Evolutionary conservation across 37 sponge, comb jelly and placozoan genomes (phyloP), one percentile per base, ranked within the genome.

Genomic region (Ianthella basta): DNA sequence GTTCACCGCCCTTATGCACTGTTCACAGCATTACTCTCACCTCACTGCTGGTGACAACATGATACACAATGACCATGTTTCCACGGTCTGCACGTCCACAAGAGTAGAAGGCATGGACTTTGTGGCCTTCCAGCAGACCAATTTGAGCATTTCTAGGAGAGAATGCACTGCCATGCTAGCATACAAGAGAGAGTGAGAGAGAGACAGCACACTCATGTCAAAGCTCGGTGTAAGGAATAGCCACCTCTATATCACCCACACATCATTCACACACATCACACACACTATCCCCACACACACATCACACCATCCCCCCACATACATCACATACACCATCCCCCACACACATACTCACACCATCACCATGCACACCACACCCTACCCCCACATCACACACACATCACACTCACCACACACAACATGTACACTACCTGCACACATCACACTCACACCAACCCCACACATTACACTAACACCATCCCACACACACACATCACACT

Each of bases 11-110:
- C n/a, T n/a, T n/a, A n/a, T n/a, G n/a, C n/a, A n/a, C n/a, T n/a
- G n/a, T n/a, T n/a, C n/a, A n/a, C n/a, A n/a, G n/a, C n/a, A n/a
- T n/a, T n/a, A n/a, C n/a, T 44, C 50, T 44, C 50, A 75, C 78
- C 78, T 75, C 78, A 4, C 25, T 75, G 25, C 54, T 75, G 54
- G 78, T 75, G 24, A 75, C 6, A 19, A 75, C 21, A 41, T 75
- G 78, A 24, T 75, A 75, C 0, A 24, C 78, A 53, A 75, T 40
- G 53, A 41, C 54, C 54, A 40, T 53, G 32, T 50, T 1, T 39
- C 37, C 37, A 21, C 16, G 0, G 24, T 36, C 40, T 19, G 38
- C 21, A 12, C 78, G 40, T 0, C 78, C 54, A 24, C 78, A 75
- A 0, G 78, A 53, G 25, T 75, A 75, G 53, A 75, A 75, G 16